Conservation (phyloP, 1,140 invertebrate genomes). For the Piezodorus guildinii region DNA sequence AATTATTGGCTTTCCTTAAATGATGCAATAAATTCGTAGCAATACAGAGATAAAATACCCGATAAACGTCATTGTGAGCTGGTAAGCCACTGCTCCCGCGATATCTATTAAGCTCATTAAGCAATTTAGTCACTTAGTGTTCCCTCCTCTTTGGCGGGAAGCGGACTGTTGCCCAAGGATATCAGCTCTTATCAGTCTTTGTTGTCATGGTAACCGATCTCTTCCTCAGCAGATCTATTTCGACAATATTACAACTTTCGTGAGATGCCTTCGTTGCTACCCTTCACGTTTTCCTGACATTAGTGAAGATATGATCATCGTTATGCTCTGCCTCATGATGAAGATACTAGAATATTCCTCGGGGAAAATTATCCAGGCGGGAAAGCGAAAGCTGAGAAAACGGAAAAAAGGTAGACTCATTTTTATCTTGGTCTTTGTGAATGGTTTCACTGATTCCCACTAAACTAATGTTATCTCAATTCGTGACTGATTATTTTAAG, state of each 20-base stretch:
- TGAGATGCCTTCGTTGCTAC: not conserved
- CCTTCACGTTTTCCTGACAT: not conserved
- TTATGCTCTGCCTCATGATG: slow-evolving; percentile 19
- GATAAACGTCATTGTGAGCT: too few species aligned
- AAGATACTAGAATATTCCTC: slow-evolving; percentile 21
- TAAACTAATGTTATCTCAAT: too few species aligned
- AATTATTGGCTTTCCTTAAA: too few species aligned
- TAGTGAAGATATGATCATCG: slow-evolving; percentile 12
- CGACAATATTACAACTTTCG: not conserved
- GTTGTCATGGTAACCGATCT: not conserved
- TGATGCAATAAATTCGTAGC: too few species aligned
- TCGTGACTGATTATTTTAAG: too few species aligned
- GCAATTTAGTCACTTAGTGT: too few species aligned
- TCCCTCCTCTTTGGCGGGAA: too few species aligned
- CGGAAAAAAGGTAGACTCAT: slow-evolving; percentile 13
- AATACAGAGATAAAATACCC: too few species aligned
- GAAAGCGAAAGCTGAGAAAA: slow-evolving; percentile 5
- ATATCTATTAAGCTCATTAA: too few species aligned
- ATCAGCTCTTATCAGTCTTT: not conserved
- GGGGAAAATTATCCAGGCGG: slow-evolving; percentile 13
- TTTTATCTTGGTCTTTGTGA: too few species aligned
- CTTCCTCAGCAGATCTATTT: not conserved
- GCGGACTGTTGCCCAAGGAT: not conserved
- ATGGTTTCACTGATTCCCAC: too few species aligned
- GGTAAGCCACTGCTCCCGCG: too few species aligned